These are phyloP conservation scores for Aythya fuligula DNA, from an alignment of 2,797 vertebrate species.

Conservation along the genomic window DNA sequence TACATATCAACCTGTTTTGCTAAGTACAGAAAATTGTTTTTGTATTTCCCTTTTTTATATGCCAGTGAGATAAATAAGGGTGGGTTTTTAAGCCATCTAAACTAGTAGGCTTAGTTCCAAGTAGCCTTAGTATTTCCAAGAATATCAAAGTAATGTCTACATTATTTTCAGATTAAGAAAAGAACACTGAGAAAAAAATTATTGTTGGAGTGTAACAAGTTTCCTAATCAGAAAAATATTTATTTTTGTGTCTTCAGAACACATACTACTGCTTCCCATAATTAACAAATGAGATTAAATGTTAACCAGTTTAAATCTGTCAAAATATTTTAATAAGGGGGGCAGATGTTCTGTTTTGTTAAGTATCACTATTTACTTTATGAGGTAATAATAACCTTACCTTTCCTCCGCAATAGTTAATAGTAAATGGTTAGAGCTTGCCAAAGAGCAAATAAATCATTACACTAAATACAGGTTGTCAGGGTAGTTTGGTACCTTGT, in stretches of 20 bases:
- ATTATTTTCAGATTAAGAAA: constrained; percentile 78
- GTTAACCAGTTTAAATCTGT: constrained; percentile 79
- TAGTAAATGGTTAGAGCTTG: constrained; percentile 78
- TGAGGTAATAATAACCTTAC: constrained; percentile 76
- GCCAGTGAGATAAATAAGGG: constrained; percentile 66
- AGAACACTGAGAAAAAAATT: constrained; percentile 73
- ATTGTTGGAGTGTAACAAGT: constrained; percentile 73
- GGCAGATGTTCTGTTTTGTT: constrained; percentile 74
- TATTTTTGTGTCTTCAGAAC: constrained; percentile 66
- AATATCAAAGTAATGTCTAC: constrained; percentile 78
- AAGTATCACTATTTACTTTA: constrained; percentile 78
- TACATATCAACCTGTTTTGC: constrained; percentile 27
- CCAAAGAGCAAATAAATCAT: constrained; percentile 83
- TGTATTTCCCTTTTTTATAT: constrained; percentile 1
- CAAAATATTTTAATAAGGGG: constrained; percentile 81
- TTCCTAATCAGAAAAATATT: constrained; percentile 80
- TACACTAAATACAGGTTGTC: constrained; percentile 81
- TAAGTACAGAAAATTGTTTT: constrained; percentile 11
- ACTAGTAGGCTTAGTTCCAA: constrained; percentile 73
- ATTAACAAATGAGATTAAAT: constrained; percentile 77
- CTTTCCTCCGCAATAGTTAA: constrained; percentile 80
- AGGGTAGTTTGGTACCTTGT: constrained; percentile 67
- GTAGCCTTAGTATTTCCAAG: constrained; percentile 74
- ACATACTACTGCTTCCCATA: constrained; percentile 67
- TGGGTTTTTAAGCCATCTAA: constrained; percentile 53